A percentile compares a stretch with the other conserved stretches of the same genome.
Conservation (phyloP, 2,797 vertebrate genomes). For the Rhincodon typus region DNA sequence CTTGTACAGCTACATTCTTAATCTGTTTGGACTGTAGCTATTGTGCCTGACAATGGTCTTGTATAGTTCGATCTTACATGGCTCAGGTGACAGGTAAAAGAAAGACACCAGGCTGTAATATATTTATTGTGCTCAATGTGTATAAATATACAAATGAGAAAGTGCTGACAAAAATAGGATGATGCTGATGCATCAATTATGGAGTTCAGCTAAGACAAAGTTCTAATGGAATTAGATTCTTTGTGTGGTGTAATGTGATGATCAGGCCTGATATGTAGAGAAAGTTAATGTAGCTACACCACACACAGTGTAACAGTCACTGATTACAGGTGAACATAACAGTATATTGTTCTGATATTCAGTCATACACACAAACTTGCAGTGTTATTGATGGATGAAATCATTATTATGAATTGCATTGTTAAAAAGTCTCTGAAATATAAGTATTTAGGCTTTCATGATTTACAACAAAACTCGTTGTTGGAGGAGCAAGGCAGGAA, state of each 20-base stretch:
- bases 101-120: conserved; percentile 15
- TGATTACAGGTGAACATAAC: not conserved
- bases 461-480: not conserved
- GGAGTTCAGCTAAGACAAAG: conserved; percentile 41
- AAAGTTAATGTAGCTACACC: conserved; percentile 43
- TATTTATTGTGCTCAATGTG: conserved; percentile 34
- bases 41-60: conserved; percentile 41
- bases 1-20: conserved; percentile 52
- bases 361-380: not conserved
- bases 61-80: conserved; percentile 38
- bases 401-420: not conserved
- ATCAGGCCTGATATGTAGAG: conserved; percentile 42
- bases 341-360: not conserved
- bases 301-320: not conserved
- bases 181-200: conserved; percentile 43
- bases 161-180: conserved; percentile 43
- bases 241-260: conserved; percentile 43
- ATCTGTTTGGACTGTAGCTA: conserved; percentile 46
- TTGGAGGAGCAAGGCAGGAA: not conserved
- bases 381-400: not conserved
- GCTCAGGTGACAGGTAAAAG: conserved; percentile 41
- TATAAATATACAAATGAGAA: conserved; percentile 43
- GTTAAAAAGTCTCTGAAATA: not conserved
- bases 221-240: conserved; percentile 43
- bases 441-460: not conserved